phyloP scores from a whole-genome alignment of 2,797 vertebrate species.

The Simalia tracyae region DNA sequence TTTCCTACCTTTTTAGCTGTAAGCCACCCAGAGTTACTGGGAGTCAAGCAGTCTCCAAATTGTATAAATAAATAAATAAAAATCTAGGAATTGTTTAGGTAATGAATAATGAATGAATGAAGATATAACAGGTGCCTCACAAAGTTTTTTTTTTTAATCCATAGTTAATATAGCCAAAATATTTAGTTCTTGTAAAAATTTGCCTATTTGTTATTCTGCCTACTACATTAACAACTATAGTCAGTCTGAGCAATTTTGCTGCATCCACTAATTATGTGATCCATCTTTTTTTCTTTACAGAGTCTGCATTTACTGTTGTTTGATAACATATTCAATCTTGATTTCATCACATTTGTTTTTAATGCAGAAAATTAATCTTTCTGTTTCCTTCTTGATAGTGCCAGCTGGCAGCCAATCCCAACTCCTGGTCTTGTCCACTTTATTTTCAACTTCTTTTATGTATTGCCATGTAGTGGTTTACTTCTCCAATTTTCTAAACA shows the following conservation, averaged over 20 bases:
- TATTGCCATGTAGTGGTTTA: not conserved
- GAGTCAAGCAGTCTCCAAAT: not conserved
- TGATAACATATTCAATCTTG: not conserved
- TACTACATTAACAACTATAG: not conserved
- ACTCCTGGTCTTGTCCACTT: not conserved
- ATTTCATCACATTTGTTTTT: constrained; percentile 7
- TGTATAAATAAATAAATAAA: not conserved
- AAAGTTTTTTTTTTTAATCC: not conserved
- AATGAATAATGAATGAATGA: not conserved
- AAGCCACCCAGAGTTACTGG: not conserved
- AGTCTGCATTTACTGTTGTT: not conserved
- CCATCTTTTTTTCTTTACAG: not conserved
- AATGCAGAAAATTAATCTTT: not conserved
- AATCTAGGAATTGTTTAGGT: not conserved
- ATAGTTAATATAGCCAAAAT: not conserved
- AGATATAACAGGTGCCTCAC: not conserved
- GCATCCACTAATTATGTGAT: not conserved
- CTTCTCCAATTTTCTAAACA: not conserved
- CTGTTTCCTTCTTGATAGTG: not conserved
- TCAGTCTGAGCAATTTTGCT: not conserved
- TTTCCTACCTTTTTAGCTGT: not conserved
- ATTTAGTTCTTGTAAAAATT: not conserved
- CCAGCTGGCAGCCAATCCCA: not conserved
- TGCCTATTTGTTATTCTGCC: not conserved
- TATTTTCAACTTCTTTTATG: not conserved